Conservation (phyloP, 2,113 vertebrate species). For the Tiliqua scincoides region DNA sequence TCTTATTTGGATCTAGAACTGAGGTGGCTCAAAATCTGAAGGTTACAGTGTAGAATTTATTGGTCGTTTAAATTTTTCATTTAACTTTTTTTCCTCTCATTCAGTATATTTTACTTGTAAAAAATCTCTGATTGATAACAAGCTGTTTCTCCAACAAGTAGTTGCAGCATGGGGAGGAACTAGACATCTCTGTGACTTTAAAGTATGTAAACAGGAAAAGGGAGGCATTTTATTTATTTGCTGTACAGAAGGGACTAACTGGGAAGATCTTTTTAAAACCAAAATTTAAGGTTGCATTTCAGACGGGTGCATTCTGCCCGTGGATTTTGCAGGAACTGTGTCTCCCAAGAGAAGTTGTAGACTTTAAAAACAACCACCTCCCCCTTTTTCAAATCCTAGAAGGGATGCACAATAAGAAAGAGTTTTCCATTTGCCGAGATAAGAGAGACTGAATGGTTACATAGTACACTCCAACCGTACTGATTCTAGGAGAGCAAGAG, state of each 20-base stretch:
- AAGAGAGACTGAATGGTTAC: background rate
- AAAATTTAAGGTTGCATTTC: constrained; percentile 30
- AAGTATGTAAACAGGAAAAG: background rate
- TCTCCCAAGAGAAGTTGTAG: background rate
- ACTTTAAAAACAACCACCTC: background rate
- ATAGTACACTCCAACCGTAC: constrained; percentile 4
- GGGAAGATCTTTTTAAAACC: background rate
- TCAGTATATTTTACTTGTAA: background rate
- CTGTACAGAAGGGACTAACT: background rate
- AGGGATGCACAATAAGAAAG: too few relatives aligned
- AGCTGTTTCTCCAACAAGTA: constrained; percentile 23
- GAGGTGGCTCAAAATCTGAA: background rate
- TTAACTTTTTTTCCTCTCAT: background rate
- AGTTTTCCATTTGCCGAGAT: background rate
- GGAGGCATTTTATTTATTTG: background rate
- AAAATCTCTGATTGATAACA: background rate
- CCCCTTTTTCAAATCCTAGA: too few relatives aligned
- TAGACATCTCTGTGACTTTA: background rate
- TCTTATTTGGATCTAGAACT: background rate
- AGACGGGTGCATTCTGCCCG: background rate
- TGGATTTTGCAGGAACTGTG: background rate
- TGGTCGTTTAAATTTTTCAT: constrained; percentile 22
- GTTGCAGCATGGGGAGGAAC: background rate
- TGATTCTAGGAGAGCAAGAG: constrained; percentile 12
- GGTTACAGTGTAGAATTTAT: background rate